Base-by-base conservation (phyloP, 2,797 vertebrate genomes). In the Yasuhikotakia modesta region DNA sequence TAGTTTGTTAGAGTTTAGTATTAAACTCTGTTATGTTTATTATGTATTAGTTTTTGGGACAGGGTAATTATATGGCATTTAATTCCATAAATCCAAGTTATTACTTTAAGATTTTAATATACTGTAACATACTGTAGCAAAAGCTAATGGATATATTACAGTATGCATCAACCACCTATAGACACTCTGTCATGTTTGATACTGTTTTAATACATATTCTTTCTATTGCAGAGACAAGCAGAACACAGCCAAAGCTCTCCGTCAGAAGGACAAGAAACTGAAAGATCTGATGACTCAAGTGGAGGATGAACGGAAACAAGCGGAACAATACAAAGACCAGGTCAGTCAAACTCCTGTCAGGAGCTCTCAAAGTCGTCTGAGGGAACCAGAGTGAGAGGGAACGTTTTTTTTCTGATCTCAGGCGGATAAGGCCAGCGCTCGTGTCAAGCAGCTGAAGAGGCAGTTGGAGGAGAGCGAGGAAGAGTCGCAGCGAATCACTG, bases 391-490 rank as follows among this genome's bases (percentile, higher is more conserved):
- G 10, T 43, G 39, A 43, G 39, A 1, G 39, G 8, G 8, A 43
- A 43, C 2, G 39, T 10, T 14, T 32, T 16, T 43, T 8, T 11
- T 21, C 43, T 39, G 16, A 55, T 78, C 17, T 71, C 83, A 98
- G 97, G 94, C 93, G 0, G 96, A 99, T 85, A 99, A 99, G 85
- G 89, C 91, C 21, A 94, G 84, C 2, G 1, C 86, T 1, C 92
- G 94, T 22, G 88, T 98, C 82, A 98, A 95, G 87, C 97, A 97
- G 87, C 91, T 99, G 85, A 99, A 99, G 87, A 92, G 95, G 73
- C 97, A 99, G 93, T 89, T 99, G 89, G 97, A 99, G 85, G 97
- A 99, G 91, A 93, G 94, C 0, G 97, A 99, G 88, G 97, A 99
- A 74, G 97, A 98, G 88, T 93, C 94, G 3, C 97, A 98, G 90